Evolutionary conservation across 2,797 vertebrate genomes (phyloP), one percentile per base, ranked within the genome.

Genomic region (Rhinatrema bivittatum): DNA sequence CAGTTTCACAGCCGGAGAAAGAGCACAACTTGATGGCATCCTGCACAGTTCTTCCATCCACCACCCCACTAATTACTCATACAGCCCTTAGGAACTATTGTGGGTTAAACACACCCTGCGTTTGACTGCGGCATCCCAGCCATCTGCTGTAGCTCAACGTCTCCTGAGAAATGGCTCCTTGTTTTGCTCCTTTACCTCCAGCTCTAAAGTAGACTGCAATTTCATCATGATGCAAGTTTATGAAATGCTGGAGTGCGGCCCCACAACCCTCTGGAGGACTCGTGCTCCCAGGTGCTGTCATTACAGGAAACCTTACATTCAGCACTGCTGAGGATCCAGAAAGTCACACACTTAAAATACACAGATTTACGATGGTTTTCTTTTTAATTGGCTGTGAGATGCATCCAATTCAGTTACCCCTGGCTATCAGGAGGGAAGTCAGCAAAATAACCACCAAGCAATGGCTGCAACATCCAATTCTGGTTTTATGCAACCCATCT

Each of bases 351-450:
- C 30, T 34, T 35, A 35, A 6, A 15, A 36, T 16, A 22, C n/a
- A n/a, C n/a, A n/a, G n/a, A n/a, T 24, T 64, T 34, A 15, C 12
- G 46, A 43, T n/a, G 14, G 24, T 33, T 6, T 26, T 4, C 31
- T 32, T 46, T 11, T 35, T 8, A 29, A 42, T 60, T 74, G 32
- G 28, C 16, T 57, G 40, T 47, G 32, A 51, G 59, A 60, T 55
- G 56, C 48, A 5, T 29, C 38, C 21, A 11, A 17, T 50, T 54
- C 25, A 1, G 5, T n/a, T n/a, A n/a, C n/a, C n/a, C n/a, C n/a
- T n/a, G n/a, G n/a, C 29, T 53, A 39, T 31, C 52, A 53, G 29
- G 56, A 61, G 29, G 46, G 46, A 36, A 5, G 46, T 21, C 18
- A 31, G 30, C 8, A 16, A 42, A 47, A 42, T 55, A 50, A n/a